Evolutionary conservation across 2,113 vertebrate genomes (phyloP), one percentile per base, ranked within the genome.

Genomic region (Larimichthys crocea): DNA sequence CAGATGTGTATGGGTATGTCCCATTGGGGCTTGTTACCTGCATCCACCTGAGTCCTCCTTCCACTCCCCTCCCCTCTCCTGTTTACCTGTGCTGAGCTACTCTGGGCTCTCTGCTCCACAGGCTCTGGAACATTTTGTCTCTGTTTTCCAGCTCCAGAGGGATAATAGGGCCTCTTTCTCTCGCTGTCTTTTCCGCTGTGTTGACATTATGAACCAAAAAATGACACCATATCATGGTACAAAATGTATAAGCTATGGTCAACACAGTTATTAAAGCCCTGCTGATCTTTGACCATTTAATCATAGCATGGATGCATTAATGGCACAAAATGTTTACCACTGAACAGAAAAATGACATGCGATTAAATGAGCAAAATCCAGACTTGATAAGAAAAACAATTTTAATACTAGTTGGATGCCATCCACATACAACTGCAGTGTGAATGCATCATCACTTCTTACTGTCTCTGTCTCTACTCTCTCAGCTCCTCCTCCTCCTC

Each of bases 21-120:
- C 91, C 93, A 40, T 2, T 50, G 92, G 91, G 94, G 85, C 95
- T 95, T 91, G 92, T 95, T 96, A 94, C 91, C 87, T 87, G 85
- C 62, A 64, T 84, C 92, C 94, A 94, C 93, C 93, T 94, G 93
- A 88, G 92, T 83, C 88, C 86, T 60, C 61, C 63, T 46, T 65
- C 83, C 61, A 31, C 66, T 50, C 15, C 57, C 20, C 68, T 50
- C 55, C 29, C 12, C 29, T 31, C 46, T 46, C 31, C 72, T 93
- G 93, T 94, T 94, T 95, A 93, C 87, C 86, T 88, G 69, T 62
- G 87, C 82, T 80, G 24, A 91, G 82, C 61, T 40, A 73, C 79
- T 75, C 63, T 52, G 68, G 48, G 66, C 76, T 55, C 63, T 73
- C 53, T 61, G 62, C 82, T 84, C 76, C 55, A 40, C 76, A 48